Base-by-base conservation (phyloP, 2,888 invertebrate genomes). In the Caenorhabditis sulstoni region DNA sequence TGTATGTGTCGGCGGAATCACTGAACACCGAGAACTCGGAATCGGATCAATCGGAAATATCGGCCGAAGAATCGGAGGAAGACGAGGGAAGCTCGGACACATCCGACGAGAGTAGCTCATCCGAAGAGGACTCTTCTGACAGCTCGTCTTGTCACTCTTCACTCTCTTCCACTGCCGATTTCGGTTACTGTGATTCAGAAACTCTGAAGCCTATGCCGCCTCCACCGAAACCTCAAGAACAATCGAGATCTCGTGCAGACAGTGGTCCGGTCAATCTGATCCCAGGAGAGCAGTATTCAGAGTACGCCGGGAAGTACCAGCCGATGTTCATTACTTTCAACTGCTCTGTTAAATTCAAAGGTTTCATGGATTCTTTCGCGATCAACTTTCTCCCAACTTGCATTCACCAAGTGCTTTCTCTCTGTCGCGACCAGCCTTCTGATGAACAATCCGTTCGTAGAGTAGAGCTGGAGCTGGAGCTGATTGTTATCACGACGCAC, bases 311-410 rank as follows among this genome's bases (percentile, higher is more conserved):
- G 12, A 47, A 18, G 0, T 66, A 22, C 5, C 68, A 61, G 14
- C 85, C 85, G 11, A 66, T 83, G 39, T 85, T 85, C 70, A 66
- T 85, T 9, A 76, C 77, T 37, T 84, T 85, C 75, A 64, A 77
- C 14, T 85, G 85, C 49, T 68, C 76, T 0, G 70, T 84, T 5
- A 62, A 62, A 0, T 79, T 79, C 39, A 23, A 58, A 8, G 77
- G 75, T 3, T 49, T 49, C 4, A 61, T 77, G 65, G 64, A 79
- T 20, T 68, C 79, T n/a, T 82, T 85, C 47, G 79, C 77, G 2
- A 76, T 84, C 23, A 61, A 64, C 23, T 82, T 78, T 37, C 58
- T 85, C 1, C 85, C 85, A 0, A 75, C 80, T 5, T 85, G 85
- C 39, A 64, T 83, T 39, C 78, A 82, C 50, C 65, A 84, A 22